These are phyloP conservation scores for Gavialis gangeticus DNA, from an alignment of 2,113 vertebrate genomes.

Conservation along the genomic window DNA sequence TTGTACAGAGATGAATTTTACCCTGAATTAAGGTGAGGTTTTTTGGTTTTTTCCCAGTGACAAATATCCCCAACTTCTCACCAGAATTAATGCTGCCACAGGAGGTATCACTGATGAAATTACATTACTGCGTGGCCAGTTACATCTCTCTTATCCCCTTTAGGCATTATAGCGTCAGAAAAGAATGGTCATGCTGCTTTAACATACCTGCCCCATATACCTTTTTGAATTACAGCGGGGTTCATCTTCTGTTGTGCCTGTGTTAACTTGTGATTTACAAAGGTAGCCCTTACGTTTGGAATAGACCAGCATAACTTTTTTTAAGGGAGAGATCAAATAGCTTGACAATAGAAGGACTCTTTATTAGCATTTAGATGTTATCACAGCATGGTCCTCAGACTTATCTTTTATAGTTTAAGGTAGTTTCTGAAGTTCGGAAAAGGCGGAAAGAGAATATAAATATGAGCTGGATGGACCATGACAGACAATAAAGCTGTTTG, in stretches of 20 bases:
- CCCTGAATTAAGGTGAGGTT: background rate
- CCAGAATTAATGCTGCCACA: background rate
- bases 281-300: background rate
- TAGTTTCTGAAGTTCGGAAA: background rate
- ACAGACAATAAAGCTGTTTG: background rate
- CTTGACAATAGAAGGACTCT: background rate
- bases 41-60: background rate
- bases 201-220: background rate
- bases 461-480: background rate
- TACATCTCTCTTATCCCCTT: background rate
- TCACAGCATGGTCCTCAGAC: background rate
- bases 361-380: background rate
- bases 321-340: background rate
- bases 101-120: background rate
- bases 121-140: background rate
- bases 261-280: background rate
- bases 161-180: background rate
- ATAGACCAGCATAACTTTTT: background rate
- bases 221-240: background rate
- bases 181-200: background rate
- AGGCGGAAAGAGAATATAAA: background rate
- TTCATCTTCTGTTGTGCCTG: background rate
- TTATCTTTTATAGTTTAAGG: background rate
- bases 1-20: background rate
- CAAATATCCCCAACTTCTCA: background rate